A percentile compares a stretch with the other conserved stretches of the same genome.
These are phyloP conservation scores for Prorops nasuta DNA, from an alignment of 1,140 invertebrate genomes.

Conservation along the genomic window DNA sequence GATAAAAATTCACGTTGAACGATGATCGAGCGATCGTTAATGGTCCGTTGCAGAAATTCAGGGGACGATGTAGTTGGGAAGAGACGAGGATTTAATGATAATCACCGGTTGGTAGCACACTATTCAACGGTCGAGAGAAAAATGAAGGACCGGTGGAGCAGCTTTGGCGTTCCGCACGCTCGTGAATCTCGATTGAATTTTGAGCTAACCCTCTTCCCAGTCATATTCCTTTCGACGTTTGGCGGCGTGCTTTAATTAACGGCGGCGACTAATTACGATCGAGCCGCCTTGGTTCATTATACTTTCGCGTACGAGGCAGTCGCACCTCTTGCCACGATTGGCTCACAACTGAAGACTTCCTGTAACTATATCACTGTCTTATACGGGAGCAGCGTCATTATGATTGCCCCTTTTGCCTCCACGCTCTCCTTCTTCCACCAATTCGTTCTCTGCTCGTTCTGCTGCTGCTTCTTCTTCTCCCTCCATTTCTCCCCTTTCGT, in stretches of 20 bases:
- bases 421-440: conserved; percentile 3
- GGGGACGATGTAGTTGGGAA: no score
- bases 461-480: conserved; percentile 8
- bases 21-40: no score
- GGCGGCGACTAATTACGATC: not conserved
- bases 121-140: no score
- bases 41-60: no score
- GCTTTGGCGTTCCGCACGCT: no score
- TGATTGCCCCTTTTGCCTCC: conserved; percentile 16
- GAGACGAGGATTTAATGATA: no score
- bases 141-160: no score
- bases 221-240: no score
- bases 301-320: conserved; percentile 21
- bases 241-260: conserved; percentile 3
- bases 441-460: conserved; percentile 9
- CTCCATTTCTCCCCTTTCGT: not conserved
- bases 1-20: no score
- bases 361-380: conserved; percentile 46
- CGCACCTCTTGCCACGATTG: conserved; percentile 32
- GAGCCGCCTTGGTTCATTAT: conserved; percentile 11
- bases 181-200: no score
- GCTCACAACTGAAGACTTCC: conserved; percentile 36
- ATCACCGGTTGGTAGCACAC: no score
- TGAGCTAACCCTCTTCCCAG: no score
- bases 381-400: conserved; percentile 29